phyloP scores from a whole-genome alignment of 2,797 vertebrate species.

The Liasis olivaceus region DNA sequence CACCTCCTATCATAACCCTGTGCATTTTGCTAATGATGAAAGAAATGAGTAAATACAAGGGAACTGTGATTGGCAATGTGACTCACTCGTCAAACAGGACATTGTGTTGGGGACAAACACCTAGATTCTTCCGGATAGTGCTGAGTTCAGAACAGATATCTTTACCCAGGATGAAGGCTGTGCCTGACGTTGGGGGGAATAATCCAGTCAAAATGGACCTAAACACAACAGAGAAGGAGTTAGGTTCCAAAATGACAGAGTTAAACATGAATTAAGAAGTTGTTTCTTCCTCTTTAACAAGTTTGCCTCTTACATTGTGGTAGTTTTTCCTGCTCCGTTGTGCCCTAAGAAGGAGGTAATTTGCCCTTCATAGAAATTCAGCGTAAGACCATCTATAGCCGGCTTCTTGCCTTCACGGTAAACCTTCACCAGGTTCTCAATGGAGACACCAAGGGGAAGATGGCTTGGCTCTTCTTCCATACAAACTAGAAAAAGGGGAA shows the following conservation, averaged over 20 bases:
- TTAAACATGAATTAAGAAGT: not conserved
- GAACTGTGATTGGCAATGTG: not conserved
- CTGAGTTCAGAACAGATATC: conserved; percentile 92
- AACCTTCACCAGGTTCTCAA: conserved; percentile 94
- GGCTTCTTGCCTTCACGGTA: conserved; percentile 95
- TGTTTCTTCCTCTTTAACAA: not conserved
- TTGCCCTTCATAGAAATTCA: conserved; percentile 96
- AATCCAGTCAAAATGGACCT: conserved; percentile 98
- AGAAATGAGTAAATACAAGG: not conserved
- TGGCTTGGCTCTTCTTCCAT: conserved; percentile 93
- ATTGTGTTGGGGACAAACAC: conserved; percentile 97
- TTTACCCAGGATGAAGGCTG: conserved; percentile 95
- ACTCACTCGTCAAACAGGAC: conserved; percentile 98
- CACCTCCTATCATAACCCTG: too few species aligned
- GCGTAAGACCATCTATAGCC: conserved; percentile 90
- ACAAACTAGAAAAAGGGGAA: conserved; percentile 75
- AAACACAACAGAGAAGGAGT: conserved; percentile 43
- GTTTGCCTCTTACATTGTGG: conserved; percentile 89
- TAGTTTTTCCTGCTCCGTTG: conserved; percentile 98
- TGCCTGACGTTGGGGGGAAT: conserved; percentile 95
- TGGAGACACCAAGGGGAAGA: conserved; percentile 91
- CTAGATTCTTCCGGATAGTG: conserved; percentile 90
- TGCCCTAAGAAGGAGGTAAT: conserved; percentile 98
- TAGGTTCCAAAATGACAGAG: not conserved
- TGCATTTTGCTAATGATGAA: not conserved